Evolutionary conservation across 2,888 invertebrate species (phyloP).

Genomic region (Agriopis marginaria): DNA sequence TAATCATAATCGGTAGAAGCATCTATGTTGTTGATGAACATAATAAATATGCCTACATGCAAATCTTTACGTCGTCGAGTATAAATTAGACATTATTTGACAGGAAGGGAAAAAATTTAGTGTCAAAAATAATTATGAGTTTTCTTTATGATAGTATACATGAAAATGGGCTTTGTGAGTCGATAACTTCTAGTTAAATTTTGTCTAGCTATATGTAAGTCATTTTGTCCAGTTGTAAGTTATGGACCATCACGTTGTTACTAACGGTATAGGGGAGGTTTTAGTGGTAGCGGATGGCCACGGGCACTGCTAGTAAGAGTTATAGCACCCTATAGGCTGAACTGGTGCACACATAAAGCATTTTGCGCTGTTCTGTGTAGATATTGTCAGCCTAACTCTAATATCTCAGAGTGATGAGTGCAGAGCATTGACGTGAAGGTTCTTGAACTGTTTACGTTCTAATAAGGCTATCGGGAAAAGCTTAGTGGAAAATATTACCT

Average conservation of each 20-base stretch:
- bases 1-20: too few relatives aligned
- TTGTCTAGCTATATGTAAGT: slow-evolving; percentile 11
- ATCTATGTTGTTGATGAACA: too few relatives aligned
- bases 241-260: slow-evolving; percentile 12
- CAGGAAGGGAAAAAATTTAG: too few relatives aligned
- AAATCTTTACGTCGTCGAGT: too few relatives aligned
- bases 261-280: slow-evolving; percentile 14
- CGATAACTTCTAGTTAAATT: slow-evolving; percentile 9
- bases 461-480: too few relatives aligned
- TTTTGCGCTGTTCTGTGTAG: neutral
- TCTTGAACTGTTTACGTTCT: too few relatives aligned
- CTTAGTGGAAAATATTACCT: too few relatives aligned
- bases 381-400: neutral
- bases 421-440: too few relatives aligned
- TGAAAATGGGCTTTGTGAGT: neutral
- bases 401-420: too few relatives aligned
- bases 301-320: slow-evolving; percentile 1
- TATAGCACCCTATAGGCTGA: slow-evolving; percentile 14
- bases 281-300: slow-evolving; percentile 4
- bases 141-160: neutral
- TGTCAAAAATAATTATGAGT: neutral
- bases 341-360: slow-evolving; percentile 10
- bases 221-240: slow-evolving; percentile 18
- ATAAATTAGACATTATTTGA: too few relatives aligned
- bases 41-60: too few relatives aligned